A percentile compares a stretch with the other conserved stretches of the same genome.
Evolutionary conservation across 2,888 invertebrate genomes (phyloP).

Genomic region (Alitta virens): DNA sequence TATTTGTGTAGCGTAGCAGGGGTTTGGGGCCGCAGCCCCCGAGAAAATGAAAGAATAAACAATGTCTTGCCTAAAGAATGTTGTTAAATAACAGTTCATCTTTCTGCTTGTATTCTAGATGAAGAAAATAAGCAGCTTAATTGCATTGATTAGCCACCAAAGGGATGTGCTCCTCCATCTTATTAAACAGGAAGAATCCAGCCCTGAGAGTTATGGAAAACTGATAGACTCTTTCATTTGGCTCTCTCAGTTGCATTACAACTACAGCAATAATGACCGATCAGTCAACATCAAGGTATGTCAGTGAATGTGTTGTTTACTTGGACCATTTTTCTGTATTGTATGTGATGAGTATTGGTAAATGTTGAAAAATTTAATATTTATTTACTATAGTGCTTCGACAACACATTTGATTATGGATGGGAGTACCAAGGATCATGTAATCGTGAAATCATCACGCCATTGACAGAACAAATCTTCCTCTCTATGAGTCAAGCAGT

Average conservation of each 20-base stretch:
- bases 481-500: slow-evolving; percentile 46
- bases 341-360: no score
- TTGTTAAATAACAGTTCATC: no score
- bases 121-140: slow-evolving; percentile 44
- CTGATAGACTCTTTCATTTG: slow-evolving; percentile 37
- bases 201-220: not conserved
- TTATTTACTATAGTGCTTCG: slow-evolving; percentile 38
- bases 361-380: no score
- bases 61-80: no score
- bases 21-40: no score
- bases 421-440: slow-evolving; percentile 52
- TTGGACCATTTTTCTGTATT: not conserved
- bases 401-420: slow-evolving; percentile 50
- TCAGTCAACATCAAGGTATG: slow-evolving; percentile 39
- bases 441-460: slow-evolving; percentile 45
- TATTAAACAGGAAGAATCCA: not conserved
- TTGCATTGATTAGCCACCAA: slow-evolving; percentile 43
- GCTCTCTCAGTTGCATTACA: slow-evolving; percentile 38
- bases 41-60: no score
- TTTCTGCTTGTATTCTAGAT: no score
- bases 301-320: not conserved
- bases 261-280: slow-evolving; percentile 17
- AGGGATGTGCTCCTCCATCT: slow-evolving; percentile 2
- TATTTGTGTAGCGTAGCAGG: no score
- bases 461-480: slow-evolving; percentile 45